Percentiles rank a stretch among this genome's conserved stretches.
phyloP scores from a whole-genome alignment of 1,140 invertebrate genomes.

The Apis florea region DNA sequence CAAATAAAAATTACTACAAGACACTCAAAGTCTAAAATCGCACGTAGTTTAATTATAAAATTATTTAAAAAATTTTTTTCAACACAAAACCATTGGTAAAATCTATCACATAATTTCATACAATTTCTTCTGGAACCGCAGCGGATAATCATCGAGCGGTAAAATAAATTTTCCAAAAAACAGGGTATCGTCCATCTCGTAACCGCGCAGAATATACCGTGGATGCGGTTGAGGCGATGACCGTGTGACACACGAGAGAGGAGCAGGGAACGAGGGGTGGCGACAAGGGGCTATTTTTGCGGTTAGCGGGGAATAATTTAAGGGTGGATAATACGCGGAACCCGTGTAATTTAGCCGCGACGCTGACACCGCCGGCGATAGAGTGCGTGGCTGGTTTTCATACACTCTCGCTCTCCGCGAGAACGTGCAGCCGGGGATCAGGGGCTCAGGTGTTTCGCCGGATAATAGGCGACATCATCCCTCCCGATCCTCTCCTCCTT shows the following conservation, averaged over 20 bases:
- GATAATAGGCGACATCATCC: conserved; percentile 74
- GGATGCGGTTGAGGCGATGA: conserved; percentile 55
- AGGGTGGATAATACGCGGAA: conserved; percentile 71
- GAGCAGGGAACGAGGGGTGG: conserved; percentile 34
- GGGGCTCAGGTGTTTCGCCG: conserved; percentile 73
- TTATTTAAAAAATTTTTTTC: too few relatives aligned
- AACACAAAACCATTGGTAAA: neutral
- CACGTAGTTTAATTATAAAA: too few relatives aligned
- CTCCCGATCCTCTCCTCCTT: conserved; percentile 41
- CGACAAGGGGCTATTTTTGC: conserved; percentile 73
- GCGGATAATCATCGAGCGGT: too few relatives aligned
- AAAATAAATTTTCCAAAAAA: neutral
- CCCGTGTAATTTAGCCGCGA: conserved; percentile 71
- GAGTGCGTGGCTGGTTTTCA: conserved; percentile 76
- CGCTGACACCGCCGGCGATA: conserved; percentile 50
- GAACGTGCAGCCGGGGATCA: conserved; percentile 54
- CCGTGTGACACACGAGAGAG: conserved; percentile 45
- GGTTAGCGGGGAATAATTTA: conserved; percentile 78
- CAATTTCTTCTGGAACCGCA: too few relatives aligned
- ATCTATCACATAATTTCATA: neutral
- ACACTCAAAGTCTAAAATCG: too few relatives aligned
- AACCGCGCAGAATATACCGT: conserved; percentile 29
- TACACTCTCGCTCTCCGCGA: conserved; percentile 65
- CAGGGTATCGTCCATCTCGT: neutral
- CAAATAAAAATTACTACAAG: too few relatives aligned